Percentiles rank a stretch among this genome's conserved stretches.
Evolutionary conservation across 2,113 vertebrate genomes (phyloP).

Genomic region (Lamprologus ornatipinnis): DNA sequence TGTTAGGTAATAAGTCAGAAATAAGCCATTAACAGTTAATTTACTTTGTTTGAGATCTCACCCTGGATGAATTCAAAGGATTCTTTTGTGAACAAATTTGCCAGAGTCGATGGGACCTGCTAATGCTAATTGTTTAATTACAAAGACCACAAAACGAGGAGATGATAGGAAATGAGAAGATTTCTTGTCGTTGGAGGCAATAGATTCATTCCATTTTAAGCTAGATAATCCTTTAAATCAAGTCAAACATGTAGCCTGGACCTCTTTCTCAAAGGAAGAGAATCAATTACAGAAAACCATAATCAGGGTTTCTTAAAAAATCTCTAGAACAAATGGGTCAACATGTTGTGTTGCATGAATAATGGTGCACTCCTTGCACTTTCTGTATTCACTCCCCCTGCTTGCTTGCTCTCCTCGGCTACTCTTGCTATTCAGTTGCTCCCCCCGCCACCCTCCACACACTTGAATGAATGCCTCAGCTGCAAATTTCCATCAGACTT

Average conservation of each 20-base stretch:
- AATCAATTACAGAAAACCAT: conserved; percentile 50
- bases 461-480: conserved; percentile 48
- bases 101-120: background rate
- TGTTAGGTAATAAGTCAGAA: conserved; percentile 25
- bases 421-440: background rate
- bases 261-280: conserved; percentile 22
- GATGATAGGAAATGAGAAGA: conserved; percentile 10
- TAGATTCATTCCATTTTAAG: conserved; percentile 21
- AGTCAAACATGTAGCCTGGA: conserved; percentile 41
- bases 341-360: conserved; percentile 37
- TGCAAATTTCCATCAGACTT: conserved; percentile 52
- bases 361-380: background rate
- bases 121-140: conserved; percentile 18
- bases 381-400: background rate
- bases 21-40: background rate
- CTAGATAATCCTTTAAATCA: conserved; percentile 52
- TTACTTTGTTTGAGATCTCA: conserved; percentile 5
- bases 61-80: background rate
- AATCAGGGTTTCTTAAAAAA: conserved; percentile 31
- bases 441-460: background rate
- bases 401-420: background rate
- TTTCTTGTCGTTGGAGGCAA: conserved; percentile 6
- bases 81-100: conserved; percentile 3
- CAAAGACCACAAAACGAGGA: background rate
- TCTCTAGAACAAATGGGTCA: conserved; percentile 51